Percentiles rank a stretch among this genome's conserved stretches.
Evolutionary conservation across 2,113 vertebrate genomes (phyloP).

Genomic region (Hypocryptadius cinnamomeus): DNA sequence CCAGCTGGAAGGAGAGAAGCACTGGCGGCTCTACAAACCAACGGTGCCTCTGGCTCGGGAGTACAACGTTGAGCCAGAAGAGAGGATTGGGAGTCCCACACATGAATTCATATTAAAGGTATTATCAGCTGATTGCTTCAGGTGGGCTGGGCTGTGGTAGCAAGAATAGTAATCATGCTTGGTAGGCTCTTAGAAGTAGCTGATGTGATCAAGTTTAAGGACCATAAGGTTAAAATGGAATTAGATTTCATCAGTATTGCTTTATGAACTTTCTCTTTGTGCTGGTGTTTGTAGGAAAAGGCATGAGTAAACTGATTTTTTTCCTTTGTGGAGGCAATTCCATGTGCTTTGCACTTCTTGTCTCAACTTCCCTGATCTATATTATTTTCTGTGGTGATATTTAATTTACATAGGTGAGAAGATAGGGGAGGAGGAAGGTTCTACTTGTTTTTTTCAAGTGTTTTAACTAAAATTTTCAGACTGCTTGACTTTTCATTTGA

Average conservation of each 20-base stretch:
- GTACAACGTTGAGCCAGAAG: conserved; percentile 78
- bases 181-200: not conserved
- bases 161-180: not conserved
- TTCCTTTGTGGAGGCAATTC: not conserved
- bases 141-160: not conserved
- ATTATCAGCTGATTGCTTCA: not conserved
- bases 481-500: not conserved
- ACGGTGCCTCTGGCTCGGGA: conserved; percentile 79
- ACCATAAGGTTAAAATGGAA: not conserved
- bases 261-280: not conserved
- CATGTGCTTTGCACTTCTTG: not conserved
- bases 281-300: not conserved
- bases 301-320: not conserved
- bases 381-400: not conserved
- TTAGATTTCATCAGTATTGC: not conserved
- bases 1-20: conserved; percentile 90
- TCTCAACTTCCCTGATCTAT: not conserved
- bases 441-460: not conserved
- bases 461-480: not conserved
- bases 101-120: conserved; percentile 86
- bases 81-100: conserved; percentile 77
- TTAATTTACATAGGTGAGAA: not conserved
- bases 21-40: conserved; percentile 84
- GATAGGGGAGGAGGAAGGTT: not conserved
- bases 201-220: not conserved